A percentile compares a stretch with the other conserved stretches of the same genome.
Conservation (phyloP, 2,113 vertebrate species). For the Tetrao urogallus region DNA sequence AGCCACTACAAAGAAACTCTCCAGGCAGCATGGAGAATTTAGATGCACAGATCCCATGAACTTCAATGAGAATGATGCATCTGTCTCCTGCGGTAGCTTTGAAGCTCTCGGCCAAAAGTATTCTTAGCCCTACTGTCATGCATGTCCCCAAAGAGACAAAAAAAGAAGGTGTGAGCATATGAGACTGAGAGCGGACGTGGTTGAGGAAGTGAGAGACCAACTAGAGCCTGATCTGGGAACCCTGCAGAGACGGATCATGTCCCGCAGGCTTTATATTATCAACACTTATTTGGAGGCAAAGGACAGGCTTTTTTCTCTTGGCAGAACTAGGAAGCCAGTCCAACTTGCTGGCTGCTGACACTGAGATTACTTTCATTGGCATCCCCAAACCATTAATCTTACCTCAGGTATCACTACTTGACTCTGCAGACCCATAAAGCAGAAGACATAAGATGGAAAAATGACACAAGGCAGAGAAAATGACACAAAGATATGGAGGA, state of each 20-base stretch:
- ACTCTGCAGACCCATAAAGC: neutral
- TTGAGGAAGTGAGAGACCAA: constrained; percentile 71
- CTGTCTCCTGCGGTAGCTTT: constrained; percentile 66
- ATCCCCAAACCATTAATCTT: neutral
- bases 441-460: neutral
- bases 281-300: constrained; percentile 52
- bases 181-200: constrained; percentile 58
- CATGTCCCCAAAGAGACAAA: constrained; percentile 71
- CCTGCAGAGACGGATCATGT: constrained; percentile 50
- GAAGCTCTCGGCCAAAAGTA: constrained; percentile 69
- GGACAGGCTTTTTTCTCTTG: constrained; percentile 10
- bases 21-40: constrained; percentile 50
- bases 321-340: neutral
- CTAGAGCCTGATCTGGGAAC: constrained; percentile 54
- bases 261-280: constrained; percentile 63
- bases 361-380: neutral
- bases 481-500: neutral
- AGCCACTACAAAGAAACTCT: constrained; percentile 32
- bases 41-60: constrained; percentile 43
- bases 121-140: constrained; percentile 73
- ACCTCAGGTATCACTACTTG: neutral
- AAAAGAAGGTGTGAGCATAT: constrained; percentile 68
- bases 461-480: neutral
- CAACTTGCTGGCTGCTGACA: neutral
- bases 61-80: constrained; percentile 61